Base-by-base conservation (phyloP, 2,888 invertebrate species). In the Volucella bombylans region DNA sequence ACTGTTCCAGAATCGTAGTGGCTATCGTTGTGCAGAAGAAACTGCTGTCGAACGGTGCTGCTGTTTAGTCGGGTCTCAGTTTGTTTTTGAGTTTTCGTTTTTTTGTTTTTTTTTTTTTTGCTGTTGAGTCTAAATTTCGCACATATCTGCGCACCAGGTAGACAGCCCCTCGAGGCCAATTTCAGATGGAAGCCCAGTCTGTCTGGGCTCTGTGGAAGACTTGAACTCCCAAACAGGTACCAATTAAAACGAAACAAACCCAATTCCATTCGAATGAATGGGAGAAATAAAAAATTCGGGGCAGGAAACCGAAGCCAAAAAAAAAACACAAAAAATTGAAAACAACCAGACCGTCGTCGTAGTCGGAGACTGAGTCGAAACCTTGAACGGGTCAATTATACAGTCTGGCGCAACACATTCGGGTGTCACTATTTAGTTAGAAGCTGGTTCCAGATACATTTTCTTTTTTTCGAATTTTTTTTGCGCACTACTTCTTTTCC, bases 341-440 rank as follows among this genome's bases (percentile, higher is more conserved):
- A 52, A 50, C 49, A 15, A 39, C 52, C 52, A 52, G 54, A 68
- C 69, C 45, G 52, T 52, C 67, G 43, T 31, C 31, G 18, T 23
- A 15, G 15, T 14, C 52, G 45, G 1, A 68, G 81, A 55, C 73
- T 68, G 64, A 71, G 39, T 2, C 47, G 68, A 68, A 76, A 83
- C 83, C 83, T 83, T 83, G 83, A 83, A 83, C 80, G 83, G 83
- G 83, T 83, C 83, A 83, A 83, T 83, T 83, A 83, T 80, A 80
- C 74, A 80, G 83, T 79, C 83, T 83, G 83, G 83, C 47, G 38
- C 79, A 83, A 80, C 80, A 83, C 80, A 83, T 80, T 83, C 67
- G 69, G 83, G 80, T 83, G 83, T 80, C 74, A 76, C 74, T 83
- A 69, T 23, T 45, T 68, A 31, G 68, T 69, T 71, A 74, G 65